These are phyloP conservation scores for Echinops telfairi DNA, from an alignment of 2,113 vertebrate species.

Conservation along the genomic window DNA sequence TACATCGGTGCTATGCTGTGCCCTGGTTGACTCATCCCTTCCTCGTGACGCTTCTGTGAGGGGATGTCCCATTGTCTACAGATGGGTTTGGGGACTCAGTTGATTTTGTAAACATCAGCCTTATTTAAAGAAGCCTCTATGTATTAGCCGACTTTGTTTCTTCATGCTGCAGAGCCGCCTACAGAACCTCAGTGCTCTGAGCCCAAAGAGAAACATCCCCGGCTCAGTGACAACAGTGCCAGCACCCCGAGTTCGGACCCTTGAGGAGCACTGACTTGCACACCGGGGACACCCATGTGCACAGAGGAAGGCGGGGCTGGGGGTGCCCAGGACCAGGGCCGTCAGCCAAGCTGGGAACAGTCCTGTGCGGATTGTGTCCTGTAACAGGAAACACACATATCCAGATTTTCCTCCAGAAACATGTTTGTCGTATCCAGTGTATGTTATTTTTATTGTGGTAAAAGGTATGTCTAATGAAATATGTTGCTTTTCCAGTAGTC, in stretches of 20 bases:
- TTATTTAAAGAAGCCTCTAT: background rate
- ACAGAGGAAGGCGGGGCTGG: accelerated
- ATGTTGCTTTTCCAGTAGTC: background rate
- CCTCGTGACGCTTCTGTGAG: too few species aligned
- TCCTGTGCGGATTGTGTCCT: background rate
- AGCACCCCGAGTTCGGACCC: background rate
- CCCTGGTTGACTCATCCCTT: too few species aligned
- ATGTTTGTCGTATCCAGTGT: accelerated
- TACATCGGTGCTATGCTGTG: too few species aligned
- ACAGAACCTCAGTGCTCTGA: slow-evolving; percentile 88
- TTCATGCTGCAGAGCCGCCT: slow-evolving; percentile 87
- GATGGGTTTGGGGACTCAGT: background rate
- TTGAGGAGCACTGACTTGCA: background rate
- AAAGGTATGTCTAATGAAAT: background rate
- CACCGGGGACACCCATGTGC: background rate
- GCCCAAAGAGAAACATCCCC: slow-evolving; percentile 91
- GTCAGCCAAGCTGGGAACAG: background rate
- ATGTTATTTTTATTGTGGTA: background rate
- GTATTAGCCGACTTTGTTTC: background rate
- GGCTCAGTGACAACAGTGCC: slow-evolving; percentile 83
- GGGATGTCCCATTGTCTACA: too few species aligned
- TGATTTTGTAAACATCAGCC: background rate
- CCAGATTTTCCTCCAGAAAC: background rate
- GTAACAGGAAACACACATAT: background rate
- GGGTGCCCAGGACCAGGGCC: too few species aligned